Evolutionary conservation across 2,113 vertebrate genomes (phyloP).

Genomic region (Ailuropoda melanoleuca): DNA sequence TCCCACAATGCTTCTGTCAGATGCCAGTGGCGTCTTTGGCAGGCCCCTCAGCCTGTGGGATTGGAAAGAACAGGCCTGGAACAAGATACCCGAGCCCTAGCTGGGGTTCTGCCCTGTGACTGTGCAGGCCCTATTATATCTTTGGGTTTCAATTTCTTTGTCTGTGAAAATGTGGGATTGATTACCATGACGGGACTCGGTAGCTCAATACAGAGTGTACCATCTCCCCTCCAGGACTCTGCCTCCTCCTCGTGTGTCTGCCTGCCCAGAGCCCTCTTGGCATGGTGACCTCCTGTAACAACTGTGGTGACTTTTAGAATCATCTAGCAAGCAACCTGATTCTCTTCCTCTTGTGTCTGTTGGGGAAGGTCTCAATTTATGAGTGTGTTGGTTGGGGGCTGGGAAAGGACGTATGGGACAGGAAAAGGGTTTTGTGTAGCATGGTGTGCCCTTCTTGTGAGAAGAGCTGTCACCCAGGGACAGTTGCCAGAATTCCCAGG

Average conservation of each 20-base stretch:
- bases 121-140: background rate
- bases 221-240: background rate
- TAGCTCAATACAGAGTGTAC: background rate
- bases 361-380: background rate
- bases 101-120: background rate
- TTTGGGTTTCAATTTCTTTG: background rate
- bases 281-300: background rate
- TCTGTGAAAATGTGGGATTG: background rate
- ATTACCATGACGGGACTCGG: background rate
- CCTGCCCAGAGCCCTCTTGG: background rate
- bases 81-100: background rate
- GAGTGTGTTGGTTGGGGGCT: background rate
- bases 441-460: background rate
- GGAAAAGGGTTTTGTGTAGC: background rate
- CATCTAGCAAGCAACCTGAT: background rate
- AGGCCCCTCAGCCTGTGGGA: background rate
- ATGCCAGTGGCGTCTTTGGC: background rate
- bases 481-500: background rate
- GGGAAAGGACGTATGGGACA: background rate
- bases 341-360: background rate
- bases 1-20: background rate
- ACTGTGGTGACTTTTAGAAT: background rate
- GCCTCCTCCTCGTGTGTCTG: background rate
- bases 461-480: background rate
- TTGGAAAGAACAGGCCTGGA: background rate